phyloP scores from a whole-genome alignment of 2,113 vertebrate genomes.

The Charina bottae region DNA sequence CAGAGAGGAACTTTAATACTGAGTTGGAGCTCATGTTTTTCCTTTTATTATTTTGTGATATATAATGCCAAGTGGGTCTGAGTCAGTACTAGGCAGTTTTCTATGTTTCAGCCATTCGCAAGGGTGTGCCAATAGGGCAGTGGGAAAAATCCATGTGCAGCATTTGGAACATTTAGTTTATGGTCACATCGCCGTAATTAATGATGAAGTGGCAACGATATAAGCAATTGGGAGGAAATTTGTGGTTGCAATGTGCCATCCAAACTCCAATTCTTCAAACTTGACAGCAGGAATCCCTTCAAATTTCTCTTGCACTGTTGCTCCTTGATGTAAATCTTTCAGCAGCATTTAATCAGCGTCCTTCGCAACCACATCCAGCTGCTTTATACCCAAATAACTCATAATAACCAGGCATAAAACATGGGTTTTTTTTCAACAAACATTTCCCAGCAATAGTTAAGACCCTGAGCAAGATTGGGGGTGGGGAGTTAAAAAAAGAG shows the following conservation, averaged over 20 bases:
- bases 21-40: no score
- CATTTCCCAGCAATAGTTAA: neutral
- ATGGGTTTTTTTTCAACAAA: neutral
- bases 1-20: no score
- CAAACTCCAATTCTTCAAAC: neutral
- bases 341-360: conserved; percentile 10
- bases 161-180: neutral
- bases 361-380: conserved; percentile 20
- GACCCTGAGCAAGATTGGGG: neutral
- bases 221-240: neutral
- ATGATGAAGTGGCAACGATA: neutral
- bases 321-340: conserved; percentile 3
- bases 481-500: neutral
- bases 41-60: no score
- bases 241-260: neutral
- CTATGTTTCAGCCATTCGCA: no score
- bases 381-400: conserved; percentile 18
- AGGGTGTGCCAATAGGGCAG: neutral
- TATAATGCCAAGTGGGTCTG: no score
- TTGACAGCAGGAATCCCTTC: neutral
- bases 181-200: neutral
- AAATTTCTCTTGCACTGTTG: neutral
- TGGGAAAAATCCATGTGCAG: neutral
- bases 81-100: neutral
- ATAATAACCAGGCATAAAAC: conserved; percentile 10